A percentile compares a stretch with the other conserved stretches of the same genome.
phyloP scores from a whole-genome alignment of 2,113 vertebrate genomes.

The Coturnix japonica region DNA sequence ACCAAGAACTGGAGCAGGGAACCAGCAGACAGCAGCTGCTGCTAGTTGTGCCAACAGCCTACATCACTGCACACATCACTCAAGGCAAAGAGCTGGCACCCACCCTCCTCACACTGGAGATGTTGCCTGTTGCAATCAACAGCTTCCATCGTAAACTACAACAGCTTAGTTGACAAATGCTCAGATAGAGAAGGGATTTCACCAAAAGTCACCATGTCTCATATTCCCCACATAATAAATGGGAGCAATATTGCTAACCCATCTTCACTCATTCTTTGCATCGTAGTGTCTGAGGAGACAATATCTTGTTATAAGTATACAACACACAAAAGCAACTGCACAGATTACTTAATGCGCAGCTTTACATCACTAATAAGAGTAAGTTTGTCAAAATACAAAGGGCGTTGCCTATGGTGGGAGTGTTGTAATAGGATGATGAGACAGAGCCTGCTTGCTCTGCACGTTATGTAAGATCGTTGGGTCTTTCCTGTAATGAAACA shows the following conservation, averaged over 20 bases:
- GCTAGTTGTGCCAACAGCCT: background rate
- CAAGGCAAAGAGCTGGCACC: background rate
- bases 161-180: fast-evolving
- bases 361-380: background rate
- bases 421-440: background rate
- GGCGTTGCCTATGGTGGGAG: background rate
- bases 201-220: background rate
- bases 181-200: background rate
- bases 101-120: background rate
- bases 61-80: background rate
- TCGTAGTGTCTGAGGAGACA: background rate
- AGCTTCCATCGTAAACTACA: background rate
- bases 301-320: background rate
- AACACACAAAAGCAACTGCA: background rate
- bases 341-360: background rate
- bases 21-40: background rate
- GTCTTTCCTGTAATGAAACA: background rate
- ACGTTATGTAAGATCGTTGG: background rate
- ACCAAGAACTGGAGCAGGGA: background rate
- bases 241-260: background rate
- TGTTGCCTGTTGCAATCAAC: background rate
- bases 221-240: background rate
- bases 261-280: background rate
- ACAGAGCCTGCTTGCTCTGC: conserved; percentile 13
- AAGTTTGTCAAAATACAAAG: background rate